Evolutionary conservation across 2,888 invertebrate species (phyloP).

Genomic region (Rhingia rostrata): DNA sequence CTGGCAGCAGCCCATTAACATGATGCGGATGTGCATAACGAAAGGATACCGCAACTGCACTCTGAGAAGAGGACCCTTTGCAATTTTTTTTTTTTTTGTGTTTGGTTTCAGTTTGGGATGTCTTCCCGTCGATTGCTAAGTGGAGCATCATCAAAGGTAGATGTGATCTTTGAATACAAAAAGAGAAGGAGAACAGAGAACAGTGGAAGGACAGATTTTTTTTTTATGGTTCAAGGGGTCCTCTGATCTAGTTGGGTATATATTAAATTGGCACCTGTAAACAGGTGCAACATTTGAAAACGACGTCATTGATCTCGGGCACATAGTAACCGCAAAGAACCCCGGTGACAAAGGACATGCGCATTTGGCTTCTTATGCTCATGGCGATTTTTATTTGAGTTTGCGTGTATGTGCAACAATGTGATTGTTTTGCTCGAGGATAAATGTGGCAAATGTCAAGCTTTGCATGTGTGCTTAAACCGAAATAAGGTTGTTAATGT

Average conservation of each 20-base stretch:
- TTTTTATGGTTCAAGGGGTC: slow-evolving; percentile 35
- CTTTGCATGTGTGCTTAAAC: slow-evolving; percentile 11
- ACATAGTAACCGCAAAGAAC: slow-evolving; percentile 34
- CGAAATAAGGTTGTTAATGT: slow-evolving; percentile 65
- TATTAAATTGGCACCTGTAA: slow-evolving; percentile 66
- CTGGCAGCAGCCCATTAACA: slow-evolving; percentile 68
- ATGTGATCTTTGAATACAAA: slow-evolving; percentile 54
- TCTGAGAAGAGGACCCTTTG: slow-evolving; percentile 56
- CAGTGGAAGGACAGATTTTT: slow-evolving; percentile 54
- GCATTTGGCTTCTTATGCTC: slow-evolving; percentile 30
- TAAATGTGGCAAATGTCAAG: slow-evolving; percentile 66
- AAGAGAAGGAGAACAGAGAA: slow-evolving; percentile 25
- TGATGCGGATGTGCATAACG: slow-evolving; percentile 72
- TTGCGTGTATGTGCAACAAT: slow-evolving; percentile 13
- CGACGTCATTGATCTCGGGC: slow-evolving; percentile 54
- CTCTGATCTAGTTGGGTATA: slow-evolving; percentile 51
- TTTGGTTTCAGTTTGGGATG: not conserved
- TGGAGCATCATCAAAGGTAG: slow-evolving; percentile 62
- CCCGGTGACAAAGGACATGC: slow-evolving; percentile 34
- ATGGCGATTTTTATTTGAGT: not conserved
- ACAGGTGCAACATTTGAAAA: slow-evolving; percentile 62
- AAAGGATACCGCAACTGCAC: slow-evolving; percentile 70
- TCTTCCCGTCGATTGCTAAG: slow-evolving; percentile 35
- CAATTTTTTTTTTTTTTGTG: slow-evolving; percentile 12
- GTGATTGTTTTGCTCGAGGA: slow-evolving; percentile 27